Evolutionary conservation across 2,888 invertebrate genomes (phyloP).

Genomic region (Pachymerium ferrugineum): DNA sequence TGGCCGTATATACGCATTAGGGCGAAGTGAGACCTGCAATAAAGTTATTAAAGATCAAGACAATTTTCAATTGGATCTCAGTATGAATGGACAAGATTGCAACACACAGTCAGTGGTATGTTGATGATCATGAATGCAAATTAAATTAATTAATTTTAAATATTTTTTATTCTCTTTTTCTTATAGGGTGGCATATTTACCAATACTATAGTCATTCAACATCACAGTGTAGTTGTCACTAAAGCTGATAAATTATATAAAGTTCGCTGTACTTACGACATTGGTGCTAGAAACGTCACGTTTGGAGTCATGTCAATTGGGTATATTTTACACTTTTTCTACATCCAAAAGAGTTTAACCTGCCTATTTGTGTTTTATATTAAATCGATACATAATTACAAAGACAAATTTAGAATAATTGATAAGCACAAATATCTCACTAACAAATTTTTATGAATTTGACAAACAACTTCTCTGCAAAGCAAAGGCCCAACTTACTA

Average conservation of each 20-base stretch:
- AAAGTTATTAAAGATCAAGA: slow-evolving; percentile 89
- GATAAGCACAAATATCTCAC: too few species aligned
- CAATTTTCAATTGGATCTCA: slow-evolving; percentile 82
- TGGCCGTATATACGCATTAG: slow-evolving; percentile 86
- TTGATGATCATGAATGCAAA: too few species aligned
- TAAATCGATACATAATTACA: too few species aligned
- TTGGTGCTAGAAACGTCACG: slow-evolving; percentile 92
- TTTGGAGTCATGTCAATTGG: slow-evolving; percentile 97
- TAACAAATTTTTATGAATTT: too few species aligned
- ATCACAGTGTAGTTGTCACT: slow-evolving; percentile 93
- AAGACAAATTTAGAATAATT: too few species aligned
- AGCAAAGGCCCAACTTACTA: too few species aligned
- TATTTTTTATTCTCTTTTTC: slow-evolving; percentile 46
- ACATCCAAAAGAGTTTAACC: background rate
- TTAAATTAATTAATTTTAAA: background rate
- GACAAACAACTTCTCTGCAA: too few species aligned
- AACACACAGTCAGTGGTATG: slow-evolving; percentile 92
- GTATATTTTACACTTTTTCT: slow-evolving; percentile 46
- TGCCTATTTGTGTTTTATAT: too few species aligned
- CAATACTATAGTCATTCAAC: slow-evolving; percentile 88
- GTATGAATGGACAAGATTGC: slow-evolving; percentile 90
- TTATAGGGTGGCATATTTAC: slow-evolving; percentile 82
- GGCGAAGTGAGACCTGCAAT: slow-evolving; percentile 90
- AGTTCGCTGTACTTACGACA: slow-evolving; percentile 92
- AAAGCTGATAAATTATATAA: slow-evolving; percentile 95